Evolutionary conservation across 1,140 invertebrate genomes (phyloP).

Genomic region (Radopholus similis): DNA sequence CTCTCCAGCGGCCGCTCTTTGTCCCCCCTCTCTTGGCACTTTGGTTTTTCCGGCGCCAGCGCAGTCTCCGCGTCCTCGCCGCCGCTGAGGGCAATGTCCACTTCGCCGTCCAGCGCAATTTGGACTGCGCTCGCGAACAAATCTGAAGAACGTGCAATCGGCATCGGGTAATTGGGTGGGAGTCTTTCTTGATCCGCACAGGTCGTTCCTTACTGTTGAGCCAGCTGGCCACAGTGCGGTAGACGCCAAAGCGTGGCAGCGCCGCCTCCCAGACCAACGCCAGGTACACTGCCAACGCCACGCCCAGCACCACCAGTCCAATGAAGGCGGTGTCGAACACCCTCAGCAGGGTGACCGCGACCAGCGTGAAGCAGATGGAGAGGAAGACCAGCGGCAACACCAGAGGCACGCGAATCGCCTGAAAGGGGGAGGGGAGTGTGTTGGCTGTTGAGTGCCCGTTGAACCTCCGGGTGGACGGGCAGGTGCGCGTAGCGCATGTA

Average conservation of each 20-base stretch:
- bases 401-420: constrained; percentile 28
- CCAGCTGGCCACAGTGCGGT: no score
- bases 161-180: no score
- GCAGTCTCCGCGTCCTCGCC: no score
- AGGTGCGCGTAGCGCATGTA: constrained; percentile 41
- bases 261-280: constrained; percentile 22
- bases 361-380: constrained; percentile 19
- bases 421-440: not conserved
- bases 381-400: constrained; percentile 42
- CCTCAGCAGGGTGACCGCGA: constrained; percentile 24
- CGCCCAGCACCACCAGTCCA: constrained; percentile 11
- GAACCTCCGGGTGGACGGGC: constrained; percentile 42
- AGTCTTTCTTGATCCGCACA: no score
- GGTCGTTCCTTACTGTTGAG: no score
- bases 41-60: no score
- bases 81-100: no score
- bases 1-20: no score
- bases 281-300: constrained; percentile 11
- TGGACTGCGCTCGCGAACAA: no score
- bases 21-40: no score
- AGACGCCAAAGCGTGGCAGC: constrained; percentile 1
- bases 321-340: constrained; percentile 26
- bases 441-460: not conserved
- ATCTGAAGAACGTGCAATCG: no score
- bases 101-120: no score